Conservation (phyloP, 2,113 vertebrate species). For the Piprites chloris region DNA sequence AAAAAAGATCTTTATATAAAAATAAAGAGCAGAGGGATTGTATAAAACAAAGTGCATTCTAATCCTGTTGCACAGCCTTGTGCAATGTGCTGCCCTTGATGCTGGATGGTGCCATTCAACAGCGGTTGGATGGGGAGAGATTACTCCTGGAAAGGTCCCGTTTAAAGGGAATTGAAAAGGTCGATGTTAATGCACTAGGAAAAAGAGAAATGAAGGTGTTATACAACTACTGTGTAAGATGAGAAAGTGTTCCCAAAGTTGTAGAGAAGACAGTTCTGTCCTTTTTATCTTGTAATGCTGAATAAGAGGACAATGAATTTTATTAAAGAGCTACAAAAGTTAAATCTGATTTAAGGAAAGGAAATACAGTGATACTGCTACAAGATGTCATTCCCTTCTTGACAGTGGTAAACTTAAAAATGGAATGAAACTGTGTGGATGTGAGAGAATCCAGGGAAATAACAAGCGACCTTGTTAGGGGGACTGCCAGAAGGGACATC, state of each 20-base stretch:
- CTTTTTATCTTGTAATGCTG: neutral
- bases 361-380: neutral
- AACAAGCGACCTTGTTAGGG: neutral
- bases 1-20: neutral
- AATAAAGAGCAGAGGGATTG: neutral
- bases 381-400: neutral
- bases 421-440: neutral
- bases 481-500: neutral
- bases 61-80: neutral
- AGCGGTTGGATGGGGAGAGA: neutral
- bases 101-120: neutral
- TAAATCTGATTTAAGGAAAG: neutral
- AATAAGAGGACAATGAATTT: neutral
- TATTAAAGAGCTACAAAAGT: neutral
- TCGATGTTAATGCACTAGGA: neutral
- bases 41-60: neutral
- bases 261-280: neutral
- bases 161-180: neutral
- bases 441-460: neutral
- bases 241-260: neutral
- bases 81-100: rapidly evolving
- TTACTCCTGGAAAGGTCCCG: neutral
- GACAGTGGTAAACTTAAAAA: neutral
- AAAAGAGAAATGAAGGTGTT: neutral
- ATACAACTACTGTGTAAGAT: neutral